Base-by-base conservation (phyloP, 2,888 invertebrate species). In the Caenorhabditis sinica region DNA sequence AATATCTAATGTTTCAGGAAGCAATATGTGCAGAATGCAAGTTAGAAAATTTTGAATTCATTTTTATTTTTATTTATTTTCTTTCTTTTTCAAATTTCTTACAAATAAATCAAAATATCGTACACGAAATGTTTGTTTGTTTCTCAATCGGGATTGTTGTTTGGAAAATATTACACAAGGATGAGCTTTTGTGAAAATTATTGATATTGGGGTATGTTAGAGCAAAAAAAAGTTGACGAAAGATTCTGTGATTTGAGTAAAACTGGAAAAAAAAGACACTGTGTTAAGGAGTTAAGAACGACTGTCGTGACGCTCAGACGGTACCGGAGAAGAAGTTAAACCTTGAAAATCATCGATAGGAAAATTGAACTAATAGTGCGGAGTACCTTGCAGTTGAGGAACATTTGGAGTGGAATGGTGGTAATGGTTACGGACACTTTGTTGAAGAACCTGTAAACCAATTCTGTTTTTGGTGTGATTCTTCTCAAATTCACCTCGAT, bases 381-480 rank as follows among this genome's bases (percentile, higher is more conserved):
- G 30, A 13, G 60, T 79, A 83, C 83, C 83, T 79, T 83, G 83
- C 20, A 83, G 74, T n/a, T 79, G 83, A 0, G 84, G 80, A 71
- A 76, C 66, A 23, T 65, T 61, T 28, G 77, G 82, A n/a, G 77
- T 58, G 8, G 72, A 72, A 40, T 74, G 68, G 40, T 75, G 49
- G 75, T 90, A 92, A 63, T 92, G 92, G 63, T 91, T 91, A 15
- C 92, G 87, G 49, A 92, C 91, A 40, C 92, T 90, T 28, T 91
- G 84, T 83, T 92, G 92, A 13, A 92, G 86, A n/a, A 91, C 90
- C 86, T 86, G 43, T 49, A 49, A 60, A 77, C 40, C 17, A 11
- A 30, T 25, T 36, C 3, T 28, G 17, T 2, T 13, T 25, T 23
- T 5, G 8, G 5, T n/a, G 33, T 33, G 33, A n/a, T n/a, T 61